Evolutionary conservation across 2,113 vertebrate species (phyloP).

Genomic region (Aptenodytes forsteri): DNA sequence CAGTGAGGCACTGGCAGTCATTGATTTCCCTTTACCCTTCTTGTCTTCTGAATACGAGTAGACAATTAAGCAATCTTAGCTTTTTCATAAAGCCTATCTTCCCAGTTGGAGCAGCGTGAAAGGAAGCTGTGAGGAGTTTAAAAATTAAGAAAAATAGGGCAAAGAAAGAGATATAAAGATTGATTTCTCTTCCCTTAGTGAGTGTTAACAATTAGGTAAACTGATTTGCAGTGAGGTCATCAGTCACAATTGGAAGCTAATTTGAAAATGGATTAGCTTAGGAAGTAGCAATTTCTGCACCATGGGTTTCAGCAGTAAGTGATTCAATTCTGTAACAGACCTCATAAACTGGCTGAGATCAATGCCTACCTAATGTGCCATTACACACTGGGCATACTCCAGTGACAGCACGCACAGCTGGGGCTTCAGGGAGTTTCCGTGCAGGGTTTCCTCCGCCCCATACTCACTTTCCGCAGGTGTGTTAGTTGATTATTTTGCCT

Average conservation of each 20-base stretch:
- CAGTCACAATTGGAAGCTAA: slow-evolving; percentile 76
- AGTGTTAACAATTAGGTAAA: slow-evolving; percentile 66
- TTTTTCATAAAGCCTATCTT: slow-evolving; percentile 35
- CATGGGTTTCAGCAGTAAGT: slow-evolving; percentile 59
- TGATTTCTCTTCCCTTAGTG: slow-evolving; percentile 48
- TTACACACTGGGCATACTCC: slow-evolving; percentile 70
- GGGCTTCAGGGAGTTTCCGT: slow-evolving; percentile 14
- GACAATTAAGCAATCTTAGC: slow-evolving; percentile 5
- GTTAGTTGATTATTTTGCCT: slow-evolving; percentile 54
- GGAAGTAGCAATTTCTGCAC: slow-evolving; percentile 75
- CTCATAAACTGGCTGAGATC: slow-evolving; percentile 74
- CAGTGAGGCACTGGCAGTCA: not conserved
- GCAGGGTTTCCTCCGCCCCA: slow-evolving; percentile 30
- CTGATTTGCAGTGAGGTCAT: slow-evolving; percentile 73
- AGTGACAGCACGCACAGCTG: slow-evolving; percentile 64
- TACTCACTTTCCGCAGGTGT: slow-evolving; percentile 48
- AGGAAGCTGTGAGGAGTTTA: not conserved
- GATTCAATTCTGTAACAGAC: slow-evolving; percentile 67
- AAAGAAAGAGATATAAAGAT: slow-evolving; percentile 27
- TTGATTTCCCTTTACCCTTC: not conserved
- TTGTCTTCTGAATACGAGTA: not conserved
- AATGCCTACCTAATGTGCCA: slow-evolving; percentile 79
- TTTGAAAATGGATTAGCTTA: slow-evolving; percentile 77
- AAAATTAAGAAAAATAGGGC: not conserved
- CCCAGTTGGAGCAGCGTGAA: not conserved